Base-by-base conservation (phyloP, 2,888 invertebrate genomes). In the Digitonthophagus gazella region DNA sequence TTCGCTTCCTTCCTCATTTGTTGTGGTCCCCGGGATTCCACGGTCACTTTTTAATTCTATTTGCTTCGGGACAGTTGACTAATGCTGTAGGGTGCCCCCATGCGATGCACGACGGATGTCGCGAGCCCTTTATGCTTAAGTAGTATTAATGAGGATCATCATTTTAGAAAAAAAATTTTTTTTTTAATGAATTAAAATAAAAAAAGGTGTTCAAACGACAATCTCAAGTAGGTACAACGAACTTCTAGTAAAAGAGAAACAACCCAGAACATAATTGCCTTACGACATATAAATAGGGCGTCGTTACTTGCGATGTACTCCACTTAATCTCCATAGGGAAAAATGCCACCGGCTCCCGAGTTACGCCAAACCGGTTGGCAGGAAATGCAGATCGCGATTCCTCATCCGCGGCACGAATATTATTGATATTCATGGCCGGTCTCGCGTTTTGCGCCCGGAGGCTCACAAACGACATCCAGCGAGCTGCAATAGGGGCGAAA, bases 11-110 rank as follows among this genome's bases (percentile, higher is more conserved):
- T 19, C 61, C 61, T 20, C 61, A 61, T 61, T 61, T 61, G 61
- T 61, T 61, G 18, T 61, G 61, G 20, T 61, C 20, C 20, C 18
- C 61, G 20, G 28, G 20, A 61, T 61, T 61, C 61, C 61, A 61
- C 61, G 61, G 61, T 19, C 20, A 61, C 19, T 61, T 61, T 61
- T 61, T 61, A 61, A 61, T 61, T 61, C 61, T 61, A 61, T 61
- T 61, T 61, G 20, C 18, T n/a, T 20, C n/a, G 16, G 19, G 61
- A 61, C 61, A 61, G 19, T 61, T 61, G 61, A 61, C 61, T 18
- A 20, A 61, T 61, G 61, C 28, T 6, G 6, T 11, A 44, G 8
- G 28, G 28, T 44, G 28, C 28, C 28, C 28, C 28, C 28, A 44
- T 44, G 28, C 28, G 6, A 44, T 8, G 28, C 28, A 44, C 28